Evolutionary conservation across 2,888 invertebrate genomes (phyloP), one percentile per base, ranked within the genome.

Genomic region (Platynereis dumerilii): DNA sequence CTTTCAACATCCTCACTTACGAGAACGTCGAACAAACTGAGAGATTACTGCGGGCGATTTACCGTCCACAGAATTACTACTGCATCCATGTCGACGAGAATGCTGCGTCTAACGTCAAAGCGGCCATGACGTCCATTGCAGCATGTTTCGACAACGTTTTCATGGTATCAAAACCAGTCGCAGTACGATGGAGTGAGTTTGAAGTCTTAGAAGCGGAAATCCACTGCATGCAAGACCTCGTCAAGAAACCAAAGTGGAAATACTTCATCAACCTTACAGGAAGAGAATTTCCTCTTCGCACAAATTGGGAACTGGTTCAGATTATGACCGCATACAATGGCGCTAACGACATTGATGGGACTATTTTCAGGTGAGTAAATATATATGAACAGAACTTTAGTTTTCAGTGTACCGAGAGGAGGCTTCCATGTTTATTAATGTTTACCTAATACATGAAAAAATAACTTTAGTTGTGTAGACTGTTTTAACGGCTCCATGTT

Each of bases 41-140:
- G 57, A 72, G 78, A 24, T 62, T 82, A 12, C 68, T 82, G 17
- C 67, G 79, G 17, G 69, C 75, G 3, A 77, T 83, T 27, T 82
- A 82, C 66, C 66, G 76, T 12, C 77, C 78, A 5, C 79, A 81
- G 58, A 80, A 83, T 65, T 63, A 75, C 24, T 83, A 81, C 69
- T 83, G 83, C 66, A 72, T 83, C 15, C 80, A 81, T 58, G 75
- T 83, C 1, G 82, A 83, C 62, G 70, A 60, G 20, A 80, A 79
- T 53, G 65, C 80, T 0, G 26, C 60, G 3, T 44, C 54, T 2
- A 61, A 58, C 2, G 61, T 75, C 1, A 74, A 69, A 55, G 58
- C 71, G 0, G 60, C 72, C 1, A 71, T 79, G 42, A 64, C 67
- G 42, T 65, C 60, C 17, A 67, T 76, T 1, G 69, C 71, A 0